Conservation (phyloP, 1,140 invertebrate species). For the Phortica variegata region DNA sequence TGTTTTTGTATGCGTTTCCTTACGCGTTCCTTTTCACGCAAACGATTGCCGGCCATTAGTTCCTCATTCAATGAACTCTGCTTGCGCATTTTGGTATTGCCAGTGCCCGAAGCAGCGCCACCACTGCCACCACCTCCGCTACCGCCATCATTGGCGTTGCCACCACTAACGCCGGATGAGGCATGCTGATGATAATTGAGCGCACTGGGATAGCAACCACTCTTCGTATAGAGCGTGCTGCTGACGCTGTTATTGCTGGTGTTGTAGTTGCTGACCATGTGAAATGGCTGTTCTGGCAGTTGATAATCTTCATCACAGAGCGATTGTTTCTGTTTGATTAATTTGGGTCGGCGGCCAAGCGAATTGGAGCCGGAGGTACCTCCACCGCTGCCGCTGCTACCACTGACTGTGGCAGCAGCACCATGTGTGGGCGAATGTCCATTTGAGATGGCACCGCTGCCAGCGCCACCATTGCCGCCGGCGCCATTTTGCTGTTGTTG, state of each 20-base stretch:
- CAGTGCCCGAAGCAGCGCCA: background rate
- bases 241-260: slow-evolving; percentile 30
- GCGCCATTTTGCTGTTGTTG: too few relatives aligned
- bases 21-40: slow-evolving; percentile 80
- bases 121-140: background rate
- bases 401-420: background rate
- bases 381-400: slow-evolving; percentile 21
- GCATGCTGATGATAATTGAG: slow-evolving; percentile 20
- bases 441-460: slow-evolving; percentile 6
- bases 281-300: slow-evolving; percentile 29
- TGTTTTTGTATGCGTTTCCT: slow-evolving; percentile 85
- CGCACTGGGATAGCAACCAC: slow-evolving; percentile 24
- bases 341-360: slow-evolving; percentile 59
- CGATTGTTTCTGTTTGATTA: slow-evolving; percentile 80
- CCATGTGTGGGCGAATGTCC: slow-evolving; percentile 15
- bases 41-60: slow-evolving; percentile 78
- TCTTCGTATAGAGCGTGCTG: slow-evolving; percentile 34
- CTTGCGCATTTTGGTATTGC: slow-evolving; percentile 66
- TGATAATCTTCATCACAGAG: slow-evolving; percentile 66
- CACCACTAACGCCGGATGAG: slow-evolving; percentile 5
- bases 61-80: slow-evolving; percentile 88
- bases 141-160: background rate
- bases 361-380: slow-evolving; percentile 18
- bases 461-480: background rate
- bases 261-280: slow-evolving; percentile 41